phyloP scores from a whole-genome alignment of 1,140 invertebrate genomes.

The Papilio aristodemus region DNA sequence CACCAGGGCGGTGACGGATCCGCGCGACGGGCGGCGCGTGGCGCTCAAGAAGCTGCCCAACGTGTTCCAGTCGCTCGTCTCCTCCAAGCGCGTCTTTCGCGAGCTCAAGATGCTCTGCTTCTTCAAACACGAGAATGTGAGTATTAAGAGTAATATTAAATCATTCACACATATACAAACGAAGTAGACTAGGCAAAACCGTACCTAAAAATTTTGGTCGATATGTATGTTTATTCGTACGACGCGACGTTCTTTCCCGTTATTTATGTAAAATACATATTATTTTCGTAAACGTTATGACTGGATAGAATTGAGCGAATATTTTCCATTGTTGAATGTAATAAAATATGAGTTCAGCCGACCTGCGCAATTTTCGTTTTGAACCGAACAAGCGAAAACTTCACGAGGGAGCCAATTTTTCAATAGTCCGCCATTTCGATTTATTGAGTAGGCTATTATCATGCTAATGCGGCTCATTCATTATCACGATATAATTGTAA shows the following conservation, averaged over 20 bases:
- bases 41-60: conserved; percentile 99
- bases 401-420: conserved; percentile 17
- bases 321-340: conserved; percentile 1
- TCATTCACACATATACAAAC: no score
- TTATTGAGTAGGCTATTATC: conserved; percentile 13
- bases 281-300: not conserved
- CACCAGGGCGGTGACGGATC: conserved; percentile 99
- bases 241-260: no score
- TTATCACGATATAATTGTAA: conserved; percentile 49
- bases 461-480: conserved; percentile 22
- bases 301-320: not conserved
- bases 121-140: conserved; percentile 99
- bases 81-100: conserved; percentile 98
- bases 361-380: conserved; percentile 2
- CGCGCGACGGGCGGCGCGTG: conserved; percentile 97
- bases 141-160: no score
- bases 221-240: not conserved
- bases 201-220: no score
- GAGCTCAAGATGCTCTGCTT: conserved; percentile 99
- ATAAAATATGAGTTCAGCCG: conserved; percentile 7
- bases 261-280: not conserved
- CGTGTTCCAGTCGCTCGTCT: conserved; percentile 99
- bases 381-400: conserved; percentile 12
- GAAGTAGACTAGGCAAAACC: no score
- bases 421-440: conserved; percentile 13